A percentile compares a stretch with the other conserved stretches of the same genome.
phyloP scores from a whole-genome alignment of 2,113 vertebrate genomes.

The Arizona elegans region DNA sequence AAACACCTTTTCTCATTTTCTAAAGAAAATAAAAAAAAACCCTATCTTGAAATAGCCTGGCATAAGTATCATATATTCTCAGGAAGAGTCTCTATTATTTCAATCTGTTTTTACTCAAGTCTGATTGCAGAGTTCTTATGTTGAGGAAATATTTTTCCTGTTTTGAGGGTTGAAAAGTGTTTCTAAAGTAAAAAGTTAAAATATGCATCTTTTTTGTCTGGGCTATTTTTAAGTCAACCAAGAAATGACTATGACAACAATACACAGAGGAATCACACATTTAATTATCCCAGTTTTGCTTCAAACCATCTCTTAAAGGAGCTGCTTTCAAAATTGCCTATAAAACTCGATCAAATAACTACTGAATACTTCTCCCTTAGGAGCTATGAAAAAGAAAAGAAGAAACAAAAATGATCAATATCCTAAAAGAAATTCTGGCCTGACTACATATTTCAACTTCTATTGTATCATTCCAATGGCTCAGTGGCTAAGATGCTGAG shows the following conservation, averaged over 20 bases:
- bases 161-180: neutral
- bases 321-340: neutral
- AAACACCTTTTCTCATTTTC: slow-evolving; percentile 50
- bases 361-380: neutral
- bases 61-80: slow-evolving; percentile 46
- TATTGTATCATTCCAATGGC: neutral
- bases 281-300: neutral
- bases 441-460: neutral
- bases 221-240: neutral
- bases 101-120: neutral
- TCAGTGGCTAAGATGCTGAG: too few relatives aligned
- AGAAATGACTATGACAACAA: neutral
- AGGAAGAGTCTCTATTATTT: slow-evolving; percentile 27
- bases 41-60: slow-evolving; percentile 41
- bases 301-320: neutral
- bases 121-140: neutral
- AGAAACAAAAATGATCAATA: neutral
- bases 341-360: neutral
- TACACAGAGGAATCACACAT: neutral
- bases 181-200: neutral
- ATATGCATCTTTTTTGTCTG: neutral
- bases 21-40: slow-evolving; percentile 24
- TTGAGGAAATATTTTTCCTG: neutral
- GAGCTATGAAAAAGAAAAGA: neutral
- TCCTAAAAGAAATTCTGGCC: neutral